Evolutionary conservation across 2,113 vertebrate genomes (phyloP), one percentile per base, ranked within the genome.

Genomic region (Ceyx margarethae): DNA sequence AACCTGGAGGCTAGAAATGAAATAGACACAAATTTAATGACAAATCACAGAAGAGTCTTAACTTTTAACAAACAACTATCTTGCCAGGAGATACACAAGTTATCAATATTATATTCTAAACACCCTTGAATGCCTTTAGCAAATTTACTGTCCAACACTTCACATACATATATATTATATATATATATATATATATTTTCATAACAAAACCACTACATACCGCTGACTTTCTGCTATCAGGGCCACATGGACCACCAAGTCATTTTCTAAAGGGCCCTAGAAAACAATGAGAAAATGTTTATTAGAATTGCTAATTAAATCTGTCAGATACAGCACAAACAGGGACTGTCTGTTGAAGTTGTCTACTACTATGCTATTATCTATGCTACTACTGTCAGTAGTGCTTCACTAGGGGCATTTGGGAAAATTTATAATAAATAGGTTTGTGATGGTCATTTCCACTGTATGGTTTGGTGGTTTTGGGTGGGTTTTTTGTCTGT

Each of bases 201-300:
- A 21, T 61, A 50, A 73, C 7, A n/a, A 28, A 75, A 86, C 10
- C 17, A 73, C 81, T 64, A 94, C 98, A 29, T 98, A 99, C 99
- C 99, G 98, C 95, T 99, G 99, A 96, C 99, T 99, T 95, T 99
- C 99, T 54, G 99, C 99, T 77, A 99, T 98, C 81, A 99, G 97
- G 26, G 99, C 98, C 81, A 99, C 99, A 1, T 99, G 98, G 33
- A 99, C 97, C 43, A 99, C 98, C 84, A 99, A 95, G 90, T 99
- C 99, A 77, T 99, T 99, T 97, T 99, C 99, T 72, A 99, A 98
- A 76, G 99, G 99, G 71, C 99, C 99, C 99, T 99, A 97, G 64
- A 91, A 97, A 97, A 79, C n/a, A 66, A 91, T 35, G 28, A 66
- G 74, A 67, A 66, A 62, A 35, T 42, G 73, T 64, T 50, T 75